Evolutionary conservation across 2,797 vertebrate genomes (phyloP).

Genomic region (Ptychadena robeensis): DNA sequence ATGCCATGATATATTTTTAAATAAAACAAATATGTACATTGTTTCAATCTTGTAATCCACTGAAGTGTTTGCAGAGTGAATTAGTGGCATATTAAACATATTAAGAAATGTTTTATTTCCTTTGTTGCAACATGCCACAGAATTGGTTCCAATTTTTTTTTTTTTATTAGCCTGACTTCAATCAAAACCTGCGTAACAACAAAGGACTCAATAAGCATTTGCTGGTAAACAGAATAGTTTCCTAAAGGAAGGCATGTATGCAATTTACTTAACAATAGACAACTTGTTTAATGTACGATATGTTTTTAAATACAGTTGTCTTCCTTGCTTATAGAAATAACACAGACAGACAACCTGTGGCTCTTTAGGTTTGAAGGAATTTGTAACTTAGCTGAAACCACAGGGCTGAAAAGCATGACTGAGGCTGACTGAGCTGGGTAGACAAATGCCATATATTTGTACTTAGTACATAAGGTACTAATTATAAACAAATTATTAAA

Average conservation of each 20-base stretch:
- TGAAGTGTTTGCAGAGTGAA: constrained; percentile 46
- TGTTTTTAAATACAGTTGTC: background rate
- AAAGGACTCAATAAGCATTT: constrained; percentile 59
- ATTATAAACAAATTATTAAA: too few relatives aligned
- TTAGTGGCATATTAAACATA: constrained; percentile 57
- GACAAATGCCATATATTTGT: background rate
- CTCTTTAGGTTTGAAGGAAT: background rate
- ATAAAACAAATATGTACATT: constrained; percentile 48
- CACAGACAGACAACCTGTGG: background rate
- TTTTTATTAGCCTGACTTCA: constrained; percentile 60
- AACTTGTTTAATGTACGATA: constrained; percentile 55
- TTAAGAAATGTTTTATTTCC: constrained; percentile 54
- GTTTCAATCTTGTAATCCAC: constrained; percentile 43
- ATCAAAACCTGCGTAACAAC: constrained; percentile 67
- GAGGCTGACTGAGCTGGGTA: background rate
- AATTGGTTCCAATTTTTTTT: constrained; percentile 41
- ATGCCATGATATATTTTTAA: constrained; percentile 37
- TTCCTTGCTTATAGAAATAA: background rate
- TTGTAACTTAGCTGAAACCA: background rate
- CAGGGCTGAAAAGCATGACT: background rate
- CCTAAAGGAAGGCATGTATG: constrained; percentile 60
- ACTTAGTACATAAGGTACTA: too few relatives aligned
- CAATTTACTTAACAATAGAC: constrained; percentile 65
- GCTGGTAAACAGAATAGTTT: constrained; percentile 61
- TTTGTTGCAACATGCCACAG: constrained; percentile 56